phyloP scores from a whole-genome alignment of 2,797 vertebrate genomes.

The Esox lucius region DNA sequence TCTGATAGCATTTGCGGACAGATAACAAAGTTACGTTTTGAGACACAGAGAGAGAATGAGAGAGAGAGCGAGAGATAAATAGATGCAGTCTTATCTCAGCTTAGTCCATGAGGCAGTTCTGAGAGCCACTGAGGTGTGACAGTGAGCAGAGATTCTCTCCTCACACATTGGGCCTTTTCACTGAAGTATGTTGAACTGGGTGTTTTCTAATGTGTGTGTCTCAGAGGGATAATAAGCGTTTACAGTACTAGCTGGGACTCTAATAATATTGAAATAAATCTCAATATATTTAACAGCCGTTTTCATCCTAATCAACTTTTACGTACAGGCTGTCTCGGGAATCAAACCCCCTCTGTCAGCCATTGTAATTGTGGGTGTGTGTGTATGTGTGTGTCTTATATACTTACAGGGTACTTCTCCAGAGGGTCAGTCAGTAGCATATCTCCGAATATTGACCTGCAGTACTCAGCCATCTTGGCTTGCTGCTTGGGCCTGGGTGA shows the following conservation, averaged over 20 bases:
- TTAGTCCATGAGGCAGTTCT: neutral
- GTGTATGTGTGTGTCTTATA: constrained; percentile 17
- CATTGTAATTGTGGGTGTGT: constrained; percentile 22
- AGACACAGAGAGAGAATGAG: constrained; percentile 22
- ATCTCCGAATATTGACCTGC: constrained; percentile 86
- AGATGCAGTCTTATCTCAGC: neutral
- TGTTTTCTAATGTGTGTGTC: neutral
- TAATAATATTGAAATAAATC: too few relatives aligned
- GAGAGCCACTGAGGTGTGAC: neutral
- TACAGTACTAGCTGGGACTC: too few relatives aligned
- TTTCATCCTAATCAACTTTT: too few relatives aligned
- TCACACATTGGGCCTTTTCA: neutral
- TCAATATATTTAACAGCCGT: too few relatives aligned
- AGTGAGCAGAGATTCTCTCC: neutral
- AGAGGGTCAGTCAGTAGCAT: constrained; percentile 86
- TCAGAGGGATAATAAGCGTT: too few relatives aligned
- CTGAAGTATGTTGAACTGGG: constrained; percentile 12
- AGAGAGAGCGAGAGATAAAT: neutral
- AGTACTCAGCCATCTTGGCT: constrained; percentile 92
- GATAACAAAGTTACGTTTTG: neutral
- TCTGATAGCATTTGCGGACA: neutral
- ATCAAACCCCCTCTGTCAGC: too few relatives aligned
- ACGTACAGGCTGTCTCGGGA: too few relatives aligned
- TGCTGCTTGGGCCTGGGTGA: constrained; percentile 83
- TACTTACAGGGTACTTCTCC: constrained; percentile 86